phyloP scores from a whole-genome alignment of 2,113 vertebrate genomes.

The Bubo scandiacus region DNA sequence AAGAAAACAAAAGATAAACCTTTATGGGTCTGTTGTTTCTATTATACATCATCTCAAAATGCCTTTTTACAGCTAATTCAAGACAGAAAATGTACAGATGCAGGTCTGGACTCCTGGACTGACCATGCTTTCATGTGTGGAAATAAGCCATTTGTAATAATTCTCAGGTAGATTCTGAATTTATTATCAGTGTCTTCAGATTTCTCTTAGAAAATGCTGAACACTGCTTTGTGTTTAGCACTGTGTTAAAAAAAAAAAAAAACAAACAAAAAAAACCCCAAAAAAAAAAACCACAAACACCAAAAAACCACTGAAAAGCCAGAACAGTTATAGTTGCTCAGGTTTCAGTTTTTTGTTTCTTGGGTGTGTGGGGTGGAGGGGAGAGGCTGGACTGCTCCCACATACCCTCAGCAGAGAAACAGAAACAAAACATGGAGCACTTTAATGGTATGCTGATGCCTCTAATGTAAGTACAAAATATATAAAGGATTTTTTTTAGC shows the following conservation, averaged over 20 bases:
- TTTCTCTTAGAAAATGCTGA: neutral
- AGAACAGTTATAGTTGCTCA: neutral
- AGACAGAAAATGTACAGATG: neutral
- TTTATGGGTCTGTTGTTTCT: neutral
- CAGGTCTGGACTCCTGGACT: neutral
- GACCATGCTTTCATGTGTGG: neutral
- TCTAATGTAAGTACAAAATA: slow-evolving; percentile 53
- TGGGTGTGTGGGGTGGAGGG: neutral
- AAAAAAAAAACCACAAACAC: neutral
- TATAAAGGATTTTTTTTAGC: neutral
- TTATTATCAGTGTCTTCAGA: neutral
- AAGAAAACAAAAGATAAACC: neutral
- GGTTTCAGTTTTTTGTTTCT: neutral
- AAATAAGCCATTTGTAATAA: neutral
- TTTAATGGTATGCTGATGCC: neutral
- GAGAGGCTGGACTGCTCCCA: neutral
- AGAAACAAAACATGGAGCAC: slow-evolving; percentile 16
- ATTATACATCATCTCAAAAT: neutral
- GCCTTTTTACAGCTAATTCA: neutral
- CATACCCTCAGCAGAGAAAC: neutral
- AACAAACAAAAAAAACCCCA: neutral
- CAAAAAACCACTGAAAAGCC: neutral
- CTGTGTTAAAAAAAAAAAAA: neutral
- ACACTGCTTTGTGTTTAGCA: neutral
- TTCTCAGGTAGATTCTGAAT: neutral